These are phyloP conservation scores for Riparia riparia DNA, from an alignment of 2,113 vertebrate species.

Conservation along the genomic window DNA sequence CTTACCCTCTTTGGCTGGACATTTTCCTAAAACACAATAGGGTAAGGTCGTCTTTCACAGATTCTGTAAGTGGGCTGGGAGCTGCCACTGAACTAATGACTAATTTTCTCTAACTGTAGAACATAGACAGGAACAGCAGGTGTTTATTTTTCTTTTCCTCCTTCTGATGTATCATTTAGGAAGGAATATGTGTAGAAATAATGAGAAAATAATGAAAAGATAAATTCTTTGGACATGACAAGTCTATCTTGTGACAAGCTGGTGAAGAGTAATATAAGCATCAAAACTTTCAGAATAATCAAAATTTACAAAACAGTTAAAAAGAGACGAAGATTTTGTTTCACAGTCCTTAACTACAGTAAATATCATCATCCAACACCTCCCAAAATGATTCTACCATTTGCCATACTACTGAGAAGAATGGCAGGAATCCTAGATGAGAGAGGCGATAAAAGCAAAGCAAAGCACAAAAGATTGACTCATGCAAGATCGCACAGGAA, in stretches of 20 bases:
- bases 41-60: background rate
- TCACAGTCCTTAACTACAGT: background rate
- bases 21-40: background rate
- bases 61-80: conserved; percentile 56
- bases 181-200: conserved; percentile 13
- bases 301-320: background rate
- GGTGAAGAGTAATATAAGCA: background rate
- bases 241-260: conserved; percentile 21
- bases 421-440: background rate
- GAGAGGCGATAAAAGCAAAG: background rate
- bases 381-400: background rate
- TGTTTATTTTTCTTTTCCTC: conserved; percentile 38
- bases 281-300: background rate
- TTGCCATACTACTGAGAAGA: background rate
- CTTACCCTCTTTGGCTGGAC: background rate
- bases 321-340: background rate
- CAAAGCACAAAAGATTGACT: conserved; percentile 5
- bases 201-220: conserved; percentile 49
- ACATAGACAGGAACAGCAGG: conserved; percentile 58
- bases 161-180: conserved; percentile 34
- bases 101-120: conserved; percentile 54
- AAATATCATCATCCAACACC: background rate
- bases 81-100: conserved; percentile 55
- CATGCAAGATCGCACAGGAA: background rate
- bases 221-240: conserved; percentile 37